phyloP scores from a whole-genome alignment of 2,797 vertebrate species.

The Okamejei kenojei region DNA sequence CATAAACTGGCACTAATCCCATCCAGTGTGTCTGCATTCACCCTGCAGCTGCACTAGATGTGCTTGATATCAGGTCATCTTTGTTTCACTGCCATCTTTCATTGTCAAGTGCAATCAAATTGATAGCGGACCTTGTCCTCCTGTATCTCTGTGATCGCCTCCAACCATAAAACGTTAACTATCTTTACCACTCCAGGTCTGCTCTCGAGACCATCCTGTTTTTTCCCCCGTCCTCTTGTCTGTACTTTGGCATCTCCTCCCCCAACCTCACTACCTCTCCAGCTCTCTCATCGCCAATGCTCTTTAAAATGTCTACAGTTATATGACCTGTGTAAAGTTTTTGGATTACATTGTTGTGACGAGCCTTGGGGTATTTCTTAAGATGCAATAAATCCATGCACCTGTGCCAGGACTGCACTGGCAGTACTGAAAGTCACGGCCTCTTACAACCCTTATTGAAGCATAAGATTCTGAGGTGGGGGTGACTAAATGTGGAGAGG shows the following conservation, averaged over 20 bases:
- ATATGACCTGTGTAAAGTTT: not conserved
- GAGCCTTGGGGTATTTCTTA: too few relatives aligned
- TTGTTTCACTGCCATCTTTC: not conserved
- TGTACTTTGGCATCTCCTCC: not conserved
- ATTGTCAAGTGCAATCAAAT: not conserved
- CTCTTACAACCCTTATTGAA: too few relatives aligned
- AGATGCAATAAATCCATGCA: too few relatives aligned
- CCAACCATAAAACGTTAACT: not conserved
- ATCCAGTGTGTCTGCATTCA: not conserved
- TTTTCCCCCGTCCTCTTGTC: not conserved
- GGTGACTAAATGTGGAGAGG: too few relatives aligned
- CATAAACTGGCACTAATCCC: not conserved
- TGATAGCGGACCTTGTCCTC: not conserved
- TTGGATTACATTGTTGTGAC: not conserved
- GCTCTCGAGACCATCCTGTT: not conserved
- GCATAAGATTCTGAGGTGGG: too few relatives aligned
- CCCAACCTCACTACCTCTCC: not conserved
- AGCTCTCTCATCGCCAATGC: not conserved
- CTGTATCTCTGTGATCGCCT: not conserved
- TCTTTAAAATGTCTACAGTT: not conserved
- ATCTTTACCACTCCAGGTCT: not conserved
- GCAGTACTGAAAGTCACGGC: too few relatives aligned
- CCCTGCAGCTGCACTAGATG: too few relatives aligned
- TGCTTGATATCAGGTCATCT: not conserved
- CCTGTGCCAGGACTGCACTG: too few relatives aligned